A percentile compares a stretch with the other conserved stretches of the same genome.
Conservation (phyloP, 2,888 invertebrate genomes). For the Heteromyza rotundicornis region DNA sequence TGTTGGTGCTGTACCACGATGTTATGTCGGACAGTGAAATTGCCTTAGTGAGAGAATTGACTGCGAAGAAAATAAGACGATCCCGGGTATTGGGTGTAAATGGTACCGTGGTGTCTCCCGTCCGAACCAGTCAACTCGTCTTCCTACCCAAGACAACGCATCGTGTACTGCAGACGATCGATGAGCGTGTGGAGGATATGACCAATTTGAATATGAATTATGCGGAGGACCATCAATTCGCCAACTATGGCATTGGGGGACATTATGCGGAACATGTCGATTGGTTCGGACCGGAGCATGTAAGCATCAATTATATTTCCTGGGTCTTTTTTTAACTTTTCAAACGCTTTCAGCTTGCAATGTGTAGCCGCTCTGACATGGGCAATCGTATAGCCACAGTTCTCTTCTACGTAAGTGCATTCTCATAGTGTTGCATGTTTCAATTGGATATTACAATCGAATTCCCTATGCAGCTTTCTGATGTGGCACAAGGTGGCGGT, state of each 20-base stretch:
- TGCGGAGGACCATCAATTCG: conserved; percentile 68
- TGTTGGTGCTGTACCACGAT: conserved; percentile 65
- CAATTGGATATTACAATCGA: not conserved
- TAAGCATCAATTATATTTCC: not conserved
- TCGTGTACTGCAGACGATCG: conserved; percentile 62
- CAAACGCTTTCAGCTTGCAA: not conserved
- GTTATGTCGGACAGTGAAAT: conserved; percentile 67
- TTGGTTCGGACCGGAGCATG: conserved; percentile 10
- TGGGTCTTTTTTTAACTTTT: not conserved
- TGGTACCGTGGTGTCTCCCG: conserved; percentile 62
- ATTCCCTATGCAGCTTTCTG: conserved; percentile 76
- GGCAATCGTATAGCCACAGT: conserved; percentile 44
- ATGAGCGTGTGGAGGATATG: conserved; percentile 64
- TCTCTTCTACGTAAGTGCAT: conserved; percentile 13
- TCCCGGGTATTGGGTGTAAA: conserved; percentile 77
- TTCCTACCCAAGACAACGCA: conserved; percentile 61
- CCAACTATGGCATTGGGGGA: conserved; percentile 61
- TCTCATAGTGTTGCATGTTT: too few species aligned
- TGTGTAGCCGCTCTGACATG: not conserved
- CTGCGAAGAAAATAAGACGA: conserved; percentile 65
- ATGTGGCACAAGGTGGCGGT: conserved; percentile 93
- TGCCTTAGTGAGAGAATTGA: conserved; percentile 63
- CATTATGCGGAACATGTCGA: conserved; percentile 65
- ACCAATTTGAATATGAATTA: conserved; percentile 66
- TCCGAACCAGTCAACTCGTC: conserved; percentile 33